Evolutionary conservation across 2,113 vertebrate species (phyloP).

Genomic region (Guaruba guarouba): DNA sequence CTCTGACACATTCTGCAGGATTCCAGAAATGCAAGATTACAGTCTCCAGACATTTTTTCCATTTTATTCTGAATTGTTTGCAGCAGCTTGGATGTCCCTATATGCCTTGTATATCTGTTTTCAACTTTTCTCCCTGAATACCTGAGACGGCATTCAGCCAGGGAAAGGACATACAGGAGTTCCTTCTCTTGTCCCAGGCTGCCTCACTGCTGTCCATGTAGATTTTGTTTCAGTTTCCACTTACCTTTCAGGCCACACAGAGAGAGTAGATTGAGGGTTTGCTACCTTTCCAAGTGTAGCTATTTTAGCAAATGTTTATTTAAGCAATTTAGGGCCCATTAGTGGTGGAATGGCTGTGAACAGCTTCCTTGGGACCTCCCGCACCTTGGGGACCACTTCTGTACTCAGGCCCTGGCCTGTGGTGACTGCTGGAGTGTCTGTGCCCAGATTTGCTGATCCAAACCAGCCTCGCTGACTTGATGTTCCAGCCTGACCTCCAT

Average conservation of each 20-base stretch:
- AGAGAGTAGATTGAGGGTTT: neutral
- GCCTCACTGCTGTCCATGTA: neutral
- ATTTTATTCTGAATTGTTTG: neutral
- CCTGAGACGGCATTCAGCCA: neutral
- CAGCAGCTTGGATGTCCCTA: neutral
- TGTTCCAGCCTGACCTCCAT: neutral
- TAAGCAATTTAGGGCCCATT: neutral
- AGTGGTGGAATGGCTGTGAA: neutral
- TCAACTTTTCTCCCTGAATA: neutral
- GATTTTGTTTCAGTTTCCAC: neutral
- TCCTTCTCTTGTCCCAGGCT: neutral
- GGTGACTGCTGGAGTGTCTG: neutral
- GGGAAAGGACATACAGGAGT: neutral
- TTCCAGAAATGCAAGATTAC: neutral
- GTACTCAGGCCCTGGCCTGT: neutral
- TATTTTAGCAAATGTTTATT: neutral
- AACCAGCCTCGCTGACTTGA: no score
- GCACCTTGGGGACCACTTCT: accelerated
- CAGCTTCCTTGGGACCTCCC: neutral
- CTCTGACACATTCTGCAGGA: neutral
- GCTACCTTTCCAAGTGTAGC: neutral
- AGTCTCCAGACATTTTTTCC: neutral
- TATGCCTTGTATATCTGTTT: neutral
- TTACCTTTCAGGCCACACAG: neutral
- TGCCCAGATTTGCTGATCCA: neutral